Conservation (phyloP, 2,888 invertebrate species). For the Rhingia rostrata region DNA sequence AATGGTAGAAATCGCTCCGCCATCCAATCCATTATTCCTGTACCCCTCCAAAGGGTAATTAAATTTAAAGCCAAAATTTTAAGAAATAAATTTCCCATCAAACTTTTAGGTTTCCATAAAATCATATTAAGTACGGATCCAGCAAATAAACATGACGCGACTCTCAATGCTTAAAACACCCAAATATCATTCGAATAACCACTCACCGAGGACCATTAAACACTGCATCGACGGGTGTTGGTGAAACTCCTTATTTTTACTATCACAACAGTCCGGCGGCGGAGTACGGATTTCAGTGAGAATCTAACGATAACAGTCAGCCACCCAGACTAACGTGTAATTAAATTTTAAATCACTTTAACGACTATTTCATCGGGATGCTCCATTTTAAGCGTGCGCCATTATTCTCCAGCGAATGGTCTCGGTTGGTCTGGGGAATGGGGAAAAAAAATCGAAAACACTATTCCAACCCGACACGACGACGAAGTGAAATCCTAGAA, state of each 20-base stretch:
- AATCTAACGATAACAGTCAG: slow-evolving; percentile 52
- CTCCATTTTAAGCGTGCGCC: slow-evolving; percentile 51
- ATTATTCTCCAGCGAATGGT: slow-evolving; percentile 26
- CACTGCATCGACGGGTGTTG: background rate
- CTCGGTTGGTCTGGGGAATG: background rate
- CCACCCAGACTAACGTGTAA: slow-evolving; percentile 31
- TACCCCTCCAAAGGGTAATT: too few species aligned
- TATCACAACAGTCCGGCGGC: background rate
- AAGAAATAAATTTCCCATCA: too few species aligned
- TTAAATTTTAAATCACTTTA: slow-evolving; percentile 70
- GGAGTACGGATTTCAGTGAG: slow-evolving; percentile 12
- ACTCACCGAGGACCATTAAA: background rate
- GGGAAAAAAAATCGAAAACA: slow-evolving; percentile 14
- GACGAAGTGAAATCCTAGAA: slow-evolving; percentile 65
- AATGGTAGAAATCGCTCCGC: too few species aligned
- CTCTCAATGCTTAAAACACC: too few species aligned
- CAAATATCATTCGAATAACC: background rate
- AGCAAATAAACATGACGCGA: too few species aligned
- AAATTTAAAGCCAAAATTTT: too few species aligned
- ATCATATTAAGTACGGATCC: too few species aligned
- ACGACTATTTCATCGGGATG: slow-evolving; percentile 51
- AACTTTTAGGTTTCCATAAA: too few species aligned
- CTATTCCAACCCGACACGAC: background rate
- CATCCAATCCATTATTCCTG: too few species aligned
- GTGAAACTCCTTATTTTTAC: background rate